phyloP scores from a whole-genome alignment of 2,888 invertebrate genomes.

The Philopedon plagiatum region DNA sequence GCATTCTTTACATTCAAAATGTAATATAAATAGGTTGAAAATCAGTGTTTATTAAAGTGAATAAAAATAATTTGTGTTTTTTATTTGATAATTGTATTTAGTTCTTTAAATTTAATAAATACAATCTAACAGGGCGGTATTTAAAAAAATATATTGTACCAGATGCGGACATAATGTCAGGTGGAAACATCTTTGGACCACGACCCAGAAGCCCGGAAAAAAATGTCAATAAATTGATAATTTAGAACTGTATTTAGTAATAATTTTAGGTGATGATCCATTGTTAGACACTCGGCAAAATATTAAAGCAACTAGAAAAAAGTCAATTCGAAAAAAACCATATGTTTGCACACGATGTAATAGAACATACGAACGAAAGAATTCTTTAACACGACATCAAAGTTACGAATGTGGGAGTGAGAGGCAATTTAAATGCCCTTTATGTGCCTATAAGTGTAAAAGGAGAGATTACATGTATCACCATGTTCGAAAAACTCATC shows the following conservation, averaged over 20 bases:
- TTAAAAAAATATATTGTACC: too few relatives aligned
- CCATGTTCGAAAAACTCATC: constrained; percentile 72
- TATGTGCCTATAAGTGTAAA: constrained; percentile 74
- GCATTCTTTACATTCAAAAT: not conserved
- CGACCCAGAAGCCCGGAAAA: too few relatives aligned
- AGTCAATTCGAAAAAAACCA: too few relatives aligned
- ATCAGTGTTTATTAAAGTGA: not conserved
- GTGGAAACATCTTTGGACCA: too few relatives aligned
- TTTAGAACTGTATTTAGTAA: too few relatives aligned
- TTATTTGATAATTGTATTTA: not conserved
- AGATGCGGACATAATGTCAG: too few relatives aligned
- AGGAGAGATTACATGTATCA: constrained; percentile 76
- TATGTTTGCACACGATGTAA: constrained; percentile 78
- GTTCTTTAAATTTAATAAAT: too few relatives aligned
- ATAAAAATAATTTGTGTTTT: not conserved
- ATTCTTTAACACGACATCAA: constrained; percentile 63
- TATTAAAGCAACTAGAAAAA: too few relatives aligned
- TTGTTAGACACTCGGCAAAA: too few relatives aligned
- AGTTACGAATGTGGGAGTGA: constrained; percentile 61
- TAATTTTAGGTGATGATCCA: too few relatives aligned
- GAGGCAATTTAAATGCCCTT: constrained; percentile 69
- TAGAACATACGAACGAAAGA: constrained; percentile 84
- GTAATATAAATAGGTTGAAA: not conserved
- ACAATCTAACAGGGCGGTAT: too few relatives aligned
- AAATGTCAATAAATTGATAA: too few relatives aligned